Conservation (phyloP, 2,113 vertebrate genomes). For the Mormyrus lacerda region DNA sequence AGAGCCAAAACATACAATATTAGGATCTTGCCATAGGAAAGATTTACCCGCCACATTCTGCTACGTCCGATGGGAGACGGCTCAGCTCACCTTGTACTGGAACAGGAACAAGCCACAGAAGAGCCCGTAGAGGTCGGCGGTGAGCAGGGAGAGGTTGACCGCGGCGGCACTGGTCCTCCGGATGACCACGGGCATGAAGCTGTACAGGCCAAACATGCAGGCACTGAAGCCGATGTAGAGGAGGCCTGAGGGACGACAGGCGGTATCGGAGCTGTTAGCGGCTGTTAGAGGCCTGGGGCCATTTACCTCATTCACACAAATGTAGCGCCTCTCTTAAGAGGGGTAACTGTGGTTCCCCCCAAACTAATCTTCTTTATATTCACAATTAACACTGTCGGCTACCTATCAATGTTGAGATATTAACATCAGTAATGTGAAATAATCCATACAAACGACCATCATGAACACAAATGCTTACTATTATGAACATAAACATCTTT, state of each 20-base stretch:
- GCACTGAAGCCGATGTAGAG: slow-evolving; percentile 84
- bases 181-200: slow-evolving; percentile 91
- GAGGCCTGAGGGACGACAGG: slow-evolving; percentile 62
- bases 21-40: not conserved
- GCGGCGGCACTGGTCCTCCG: slow-evolving; percentile 87
- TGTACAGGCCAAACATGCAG: slow-evolving; percentile 94
- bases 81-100: slow-evolving; percentile 78
- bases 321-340: not conserved
- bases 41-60: not conserved
- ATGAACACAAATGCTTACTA: too few relatives aligned
- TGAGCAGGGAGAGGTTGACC: slow-evolving; percentile 86
- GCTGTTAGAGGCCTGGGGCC: not conserved
- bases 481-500: not conserved
- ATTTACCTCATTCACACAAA: not conserved
- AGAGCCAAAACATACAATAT: not conserved
- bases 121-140: slow-evolving; percentile 85
- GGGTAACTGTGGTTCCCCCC: not conserved
- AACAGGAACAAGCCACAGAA: slow-evolving; percentile 92
- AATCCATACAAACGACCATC: too few relatives aligned
- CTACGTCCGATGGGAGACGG: not conserved
- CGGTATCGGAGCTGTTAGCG: not conserved
- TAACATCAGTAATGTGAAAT: too few relatives aligned
- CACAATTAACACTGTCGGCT: too few relatives aligned
- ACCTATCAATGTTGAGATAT: too few relatives aligned
- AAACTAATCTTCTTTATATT: too few relatives aligned